Evolutionary conservation across 2,888 invertebrate genomes (phyloP), one percentile per base, ranked within the genome.

Genomic region (Tetragonula carbonaria): DNA sequence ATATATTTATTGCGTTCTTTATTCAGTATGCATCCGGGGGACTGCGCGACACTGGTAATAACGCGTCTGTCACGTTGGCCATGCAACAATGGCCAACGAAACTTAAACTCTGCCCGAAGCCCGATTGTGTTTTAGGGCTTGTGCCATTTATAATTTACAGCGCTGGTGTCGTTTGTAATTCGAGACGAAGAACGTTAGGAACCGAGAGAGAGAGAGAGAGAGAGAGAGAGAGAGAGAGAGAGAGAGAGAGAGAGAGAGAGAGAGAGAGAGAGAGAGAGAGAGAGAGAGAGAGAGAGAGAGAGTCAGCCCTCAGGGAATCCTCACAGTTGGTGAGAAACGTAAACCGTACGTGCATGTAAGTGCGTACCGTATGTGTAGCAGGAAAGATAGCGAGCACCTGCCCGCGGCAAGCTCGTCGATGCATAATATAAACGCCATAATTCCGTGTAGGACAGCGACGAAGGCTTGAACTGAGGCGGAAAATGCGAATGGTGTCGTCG

Each of bases 21-120:
- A 87, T 87, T 86, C 86, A 65, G 79, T 75, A 77, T 77, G 84
- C 86, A 79, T 84, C 84, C 79, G 76, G 74, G 57, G 71, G 59
- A 66, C 78, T 73, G 79, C 79, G 70, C 68, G 79, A 77, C 86
- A 59, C 62, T 51, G 82, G 74, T 84, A 84, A 86, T 81, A 86
- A 86, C 75, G 86, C 78, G 78, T 79, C 65, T 53, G 71, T 38
- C 81, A 28, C 28, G 76, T 75, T 74, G 86, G 86, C 81, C 84
- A 87, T 81, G 86, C 84, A 72, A 86, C 78, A 73, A 72, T 78
- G 80, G 68, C 70, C 67, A 14, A 68, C 74, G 57, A 74, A 45
- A 45, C 45, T 86, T 78, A 57, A 85, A 79, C 65, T 81, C 80
- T 84, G 66, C 68, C 74, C 45, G 67, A 28, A 23, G 33, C 14